Evolutionary conservation across 2,888 invertebrate genomes (phyloP).

Genomic region (Apotomis capreana): DNA sequence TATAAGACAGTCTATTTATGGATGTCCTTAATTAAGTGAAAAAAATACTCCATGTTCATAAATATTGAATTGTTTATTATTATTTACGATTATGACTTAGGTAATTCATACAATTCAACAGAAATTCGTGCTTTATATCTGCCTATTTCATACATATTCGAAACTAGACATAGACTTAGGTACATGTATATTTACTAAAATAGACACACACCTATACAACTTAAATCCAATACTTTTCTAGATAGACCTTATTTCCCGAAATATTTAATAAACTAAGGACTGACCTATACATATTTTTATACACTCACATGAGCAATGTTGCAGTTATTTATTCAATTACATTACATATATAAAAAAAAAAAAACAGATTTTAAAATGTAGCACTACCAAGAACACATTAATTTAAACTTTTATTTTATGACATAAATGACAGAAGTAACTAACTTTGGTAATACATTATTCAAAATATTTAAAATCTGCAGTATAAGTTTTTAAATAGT

Average conservation of each 20-base stretch:
- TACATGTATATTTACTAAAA: conserved; percentile 9
- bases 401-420: background rate
- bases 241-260: conserved; percentile 3
- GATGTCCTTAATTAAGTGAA: background rate
- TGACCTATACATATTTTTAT: conserved; percentile 2
- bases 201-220: background rate
- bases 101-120: conserved; percentile 54
- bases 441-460: conserved; percentile 14
- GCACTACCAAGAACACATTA: background rate
- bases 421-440: conserved; percentile 1
- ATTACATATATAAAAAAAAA: background rate
- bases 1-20: too few species aligned
- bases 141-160: background rate
- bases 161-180: conserved; percentile 2
- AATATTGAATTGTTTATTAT: conserved; percentile 44
- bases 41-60: conserved; percentile 35
- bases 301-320: conserved; percentile 3
- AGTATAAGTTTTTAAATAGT: background rate
- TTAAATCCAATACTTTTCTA: conserved; percentile 6
- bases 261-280: background rate
- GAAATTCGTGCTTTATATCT: conserved; percentile 27
- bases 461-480: background rate
- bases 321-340: background rate
- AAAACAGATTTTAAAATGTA: background rate
- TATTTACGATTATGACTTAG: conserved; percentile 63